Evolutionary conservation across 2,888 invertebrate species (phyloP).

Genomic region (Mycalesis mineus): DNA sequence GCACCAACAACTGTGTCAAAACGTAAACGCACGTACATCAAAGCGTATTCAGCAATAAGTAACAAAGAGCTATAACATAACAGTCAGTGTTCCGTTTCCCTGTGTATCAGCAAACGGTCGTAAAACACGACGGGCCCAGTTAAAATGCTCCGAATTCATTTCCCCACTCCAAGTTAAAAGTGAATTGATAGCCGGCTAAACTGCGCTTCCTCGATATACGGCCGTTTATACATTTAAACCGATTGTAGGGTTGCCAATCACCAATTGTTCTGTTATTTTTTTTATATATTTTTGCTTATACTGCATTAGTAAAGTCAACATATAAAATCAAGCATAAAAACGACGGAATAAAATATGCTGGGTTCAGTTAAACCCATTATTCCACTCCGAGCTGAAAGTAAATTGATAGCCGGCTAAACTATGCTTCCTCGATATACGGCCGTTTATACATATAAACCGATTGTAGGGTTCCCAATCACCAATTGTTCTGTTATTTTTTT

Average conservation of each 20-base stretch:
- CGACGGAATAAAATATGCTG: conserved; percentile 1
- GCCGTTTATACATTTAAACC: conserved; percentile 21
- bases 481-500: too few relatives aligned
- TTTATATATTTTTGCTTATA: too few relatives aligned
- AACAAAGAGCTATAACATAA: not conserved
- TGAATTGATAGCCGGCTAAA: conserved; percentile 27
- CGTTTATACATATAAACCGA: conserved; percentile 21
- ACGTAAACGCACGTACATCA: not conserved
- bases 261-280: too few relatives aligned
- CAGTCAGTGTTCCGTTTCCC: not conserved
- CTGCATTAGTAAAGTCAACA: too few relatives aligned
- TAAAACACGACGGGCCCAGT: conserved; percentile 10
- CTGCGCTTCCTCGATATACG: conserved; percentile 30
- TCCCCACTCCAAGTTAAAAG: conserved; percentile 24
- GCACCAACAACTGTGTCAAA: too few relatives aligned
- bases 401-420: conserved; percentile 27
- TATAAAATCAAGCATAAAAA: too few relatives aligned
- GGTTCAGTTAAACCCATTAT: conserved; percentile 21
- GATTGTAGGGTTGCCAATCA: conserved; percentile 16
- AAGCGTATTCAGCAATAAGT: not conserved
- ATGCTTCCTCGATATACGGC: conserved; percentile 30
- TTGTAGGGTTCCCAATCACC: conserved; percentile 14
- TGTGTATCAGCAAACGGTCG: not conserved
- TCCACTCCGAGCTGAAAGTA: conserved; percentile 23
- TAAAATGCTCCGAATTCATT: conserved; percentile 22